Evolutionary conservation across 2,888 invertebrate species (phyloP), one percentile per base, ranked within the genome.

Genomic region (Aethes cnicana): DNA sequence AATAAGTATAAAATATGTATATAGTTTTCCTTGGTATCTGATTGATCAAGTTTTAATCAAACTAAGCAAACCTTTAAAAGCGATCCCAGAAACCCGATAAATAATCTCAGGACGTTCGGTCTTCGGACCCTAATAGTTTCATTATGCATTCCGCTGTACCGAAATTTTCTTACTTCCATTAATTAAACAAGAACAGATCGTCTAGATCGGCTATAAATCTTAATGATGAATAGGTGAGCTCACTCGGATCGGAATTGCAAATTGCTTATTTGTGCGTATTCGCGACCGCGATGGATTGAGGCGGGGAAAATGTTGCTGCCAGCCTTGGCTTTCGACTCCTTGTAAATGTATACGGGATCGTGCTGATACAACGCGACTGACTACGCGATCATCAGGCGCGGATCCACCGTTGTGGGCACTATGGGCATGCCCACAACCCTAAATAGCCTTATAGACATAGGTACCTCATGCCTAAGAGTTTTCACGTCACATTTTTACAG

Each of bases 171-270:
- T 78, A 71, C 78, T 78, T 78, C 76, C 83, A 84, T 84, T 85
- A 84, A 87, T 87, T 87, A 86, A 85, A 84, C 84, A 84, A 77
- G 81, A 83, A 77, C 81, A 84, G 83, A 84, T 84, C 75, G 81
- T 72, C 75, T 78, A 82, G 85, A 84, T 86, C 75, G 80, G 78
- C 84, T 72, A 87, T 88, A 87, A 88, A 87, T 88, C 88, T 86
- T 73, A 85, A 85, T 87, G 87, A 88, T 84, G 81, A 84, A 88
- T 87, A 81, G 86, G 78, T 79, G 70, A 78, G 81, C 78, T 81
- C 74, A 74, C 61, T 60, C 54, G 63, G 78, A 79, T 80, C 71
- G 64, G 82, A 84, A 83, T 83, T 83, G 85, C 83, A 83, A 84
- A 84, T 85, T 82, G 77, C 81, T 80, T 83, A 81, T 69, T 81